phyloP scores from a whole-genome alignment of 2,888 invertebrate species.

The Chrysodeixis includens region DNA sequence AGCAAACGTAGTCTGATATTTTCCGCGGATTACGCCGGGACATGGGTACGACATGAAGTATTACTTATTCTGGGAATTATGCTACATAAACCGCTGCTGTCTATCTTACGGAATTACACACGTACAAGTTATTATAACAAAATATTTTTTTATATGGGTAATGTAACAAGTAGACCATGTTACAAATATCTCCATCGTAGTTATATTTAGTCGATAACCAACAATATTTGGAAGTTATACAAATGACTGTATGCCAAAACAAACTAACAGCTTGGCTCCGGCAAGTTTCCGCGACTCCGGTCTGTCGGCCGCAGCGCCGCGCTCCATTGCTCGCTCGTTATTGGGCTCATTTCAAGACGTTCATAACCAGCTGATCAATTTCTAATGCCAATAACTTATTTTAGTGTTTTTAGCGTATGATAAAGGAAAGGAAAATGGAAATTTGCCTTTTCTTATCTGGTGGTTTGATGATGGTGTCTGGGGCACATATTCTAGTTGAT shows the following conservation, averaged over 20 bases:
- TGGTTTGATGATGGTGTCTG: too few relatives aligned
- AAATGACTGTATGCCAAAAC: too few relatives aligned
- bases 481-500: too few relatives aligned
- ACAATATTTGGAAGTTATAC: too few relatives aligned
- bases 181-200: too few relatives aligned
- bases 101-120: neutral
- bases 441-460: too few relatives aligned
- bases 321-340: constrained; percentile 9
- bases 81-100: neutral
- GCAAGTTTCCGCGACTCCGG: constrained; percentile 27
- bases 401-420: neutral
- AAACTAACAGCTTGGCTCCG: constrained; percentile 23
- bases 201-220: too few relatives aligned
- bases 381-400: neutral
- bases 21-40: neutral
- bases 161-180: too few relatives aligned
- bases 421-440: neutral
- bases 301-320: constrained; percentile 23
- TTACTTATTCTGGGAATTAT: neutral
- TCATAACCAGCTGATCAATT: constrained; percentile 15
- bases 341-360: constrained; percentile 7
- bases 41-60: neutral
- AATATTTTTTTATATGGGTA: neutral
- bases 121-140: neutral
- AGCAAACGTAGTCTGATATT: neutral